Conservation (phyloP, 2,888 invertebrate genomes). For the Ophion slaviceki region DNA sequence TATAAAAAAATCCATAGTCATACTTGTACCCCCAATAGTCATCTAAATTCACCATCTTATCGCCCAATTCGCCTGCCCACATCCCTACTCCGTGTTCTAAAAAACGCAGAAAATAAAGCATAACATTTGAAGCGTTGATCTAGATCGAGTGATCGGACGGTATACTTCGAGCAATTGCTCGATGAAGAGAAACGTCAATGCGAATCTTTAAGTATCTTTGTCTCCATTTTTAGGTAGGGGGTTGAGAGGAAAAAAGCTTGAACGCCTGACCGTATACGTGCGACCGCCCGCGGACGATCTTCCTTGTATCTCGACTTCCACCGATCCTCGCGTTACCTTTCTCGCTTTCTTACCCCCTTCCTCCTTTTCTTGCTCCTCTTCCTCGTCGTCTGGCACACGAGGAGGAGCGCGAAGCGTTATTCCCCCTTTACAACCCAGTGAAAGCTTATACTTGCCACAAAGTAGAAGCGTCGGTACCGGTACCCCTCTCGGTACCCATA, state of each 20-base stretch:
- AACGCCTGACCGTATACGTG: conserved; percentile 1
- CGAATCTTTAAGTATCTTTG: background rate
- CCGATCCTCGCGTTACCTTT: conserved; percentile 53
- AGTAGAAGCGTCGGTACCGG: conserved; percentile 57
- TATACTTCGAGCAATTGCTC: background rate
- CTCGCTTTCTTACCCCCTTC: conserved; percentile 28
- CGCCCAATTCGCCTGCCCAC: background rate
- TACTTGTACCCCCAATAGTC: background rate
- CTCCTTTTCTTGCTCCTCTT: conserved; percentile 16
- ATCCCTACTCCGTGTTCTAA: too few relatives aligned
- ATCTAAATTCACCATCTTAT: background rate
- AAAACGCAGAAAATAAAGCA: too few relatives aligned
- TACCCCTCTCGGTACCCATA: conserved; percentile 23
- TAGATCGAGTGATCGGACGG: too few relatives aligned
- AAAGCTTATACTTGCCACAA: conserved; percentile 66
- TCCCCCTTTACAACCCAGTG: conserved; percentile 64
- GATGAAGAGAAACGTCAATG: background rate
- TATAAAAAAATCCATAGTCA: too few relatives aligned
- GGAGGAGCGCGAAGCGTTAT: conserved; percentile 38
- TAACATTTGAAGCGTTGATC: too few relatives aligned
- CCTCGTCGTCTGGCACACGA: conserved; percentile 5
- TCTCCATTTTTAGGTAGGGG: background rate
- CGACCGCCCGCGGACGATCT: conserved; percentile 39
- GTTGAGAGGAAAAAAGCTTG: background rate
- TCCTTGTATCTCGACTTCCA: conserved; percentile 48